These are phyloP conservation scores for Athrips mouffetella DNA, from an alignment of 2,888 invertebrate genomes.

Conservation along the genomic window DNA sequence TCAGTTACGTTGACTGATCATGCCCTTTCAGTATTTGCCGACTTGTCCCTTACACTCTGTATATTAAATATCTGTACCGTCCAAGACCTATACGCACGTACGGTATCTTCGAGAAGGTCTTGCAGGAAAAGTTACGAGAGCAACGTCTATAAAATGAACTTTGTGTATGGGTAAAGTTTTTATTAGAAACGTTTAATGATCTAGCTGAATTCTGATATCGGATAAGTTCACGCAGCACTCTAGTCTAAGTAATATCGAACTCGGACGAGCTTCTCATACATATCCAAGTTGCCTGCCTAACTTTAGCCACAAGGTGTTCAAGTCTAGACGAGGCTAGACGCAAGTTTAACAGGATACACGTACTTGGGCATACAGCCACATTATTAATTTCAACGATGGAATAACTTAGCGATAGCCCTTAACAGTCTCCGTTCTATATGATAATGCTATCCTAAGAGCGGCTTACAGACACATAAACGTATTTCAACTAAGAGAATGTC, in stretches of 20 bases:
- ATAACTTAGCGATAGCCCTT: slow-evolving; percentile 7
- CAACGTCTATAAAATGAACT: neutral
- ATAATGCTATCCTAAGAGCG: neutral
- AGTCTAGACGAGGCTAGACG: too few species aligned
- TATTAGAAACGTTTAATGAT: slow-evolving; percentile 37
- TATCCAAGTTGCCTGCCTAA: slow-evolving; percentile 25
- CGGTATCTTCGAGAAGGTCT: neutral
- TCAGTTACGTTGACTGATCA: too few species aligned
- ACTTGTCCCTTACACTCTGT: too few species aligned
- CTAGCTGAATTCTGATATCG: slow-evolving; percentile 13
- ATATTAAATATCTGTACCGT: too few species aligned
- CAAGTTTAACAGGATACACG: slow-evolving; percentile 10
- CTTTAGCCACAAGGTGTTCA: slow-evolving; percentile 16
- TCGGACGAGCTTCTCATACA: slow-evolving; percentile 16
- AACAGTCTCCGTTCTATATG: neutral
- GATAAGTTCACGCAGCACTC: neutral
- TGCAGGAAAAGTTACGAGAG: neutral
- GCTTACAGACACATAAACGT: neutral
- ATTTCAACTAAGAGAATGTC: neutral
- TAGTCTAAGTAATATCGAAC: slow-evolving; percentile 24
- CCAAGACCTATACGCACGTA: neutral
- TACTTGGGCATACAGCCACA: slow-evolving; percentile 1
- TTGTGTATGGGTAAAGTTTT: slow-evolving; percentile 9
- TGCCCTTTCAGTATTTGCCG: too few species aligned
- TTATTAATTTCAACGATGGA: slow-evolving; percentile 8